A percentile compares a stretch with the other conserved stretches of the same genome.
Conservation (phyloP, 2,888 invertebrate genomes). For the Pocota personata region DNA sequence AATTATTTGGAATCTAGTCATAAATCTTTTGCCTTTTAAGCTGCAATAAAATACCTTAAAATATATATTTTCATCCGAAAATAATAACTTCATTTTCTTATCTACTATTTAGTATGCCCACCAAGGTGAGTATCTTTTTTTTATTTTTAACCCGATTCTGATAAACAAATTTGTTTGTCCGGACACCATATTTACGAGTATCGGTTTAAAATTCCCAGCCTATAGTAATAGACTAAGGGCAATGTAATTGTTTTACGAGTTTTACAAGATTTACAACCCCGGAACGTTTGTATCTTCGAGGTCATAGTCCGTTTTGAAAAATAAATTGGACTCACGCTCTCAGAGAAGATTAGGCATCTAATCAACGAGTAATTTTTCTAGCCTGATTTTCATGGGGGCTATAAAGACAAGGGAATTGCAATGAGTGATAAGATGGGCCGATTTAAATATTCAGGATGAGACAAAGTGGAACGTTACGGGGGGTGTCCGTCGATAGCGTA, state of each 20-base stretch:
- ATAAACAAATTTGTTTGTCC: neutral
- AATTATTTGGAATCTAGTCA: neutral
- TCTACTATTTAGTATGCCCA: neutral
- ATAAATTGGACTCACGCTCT: neutral
- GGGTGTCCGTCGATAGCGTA: neutral
- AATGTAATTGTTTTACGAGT: neutral
- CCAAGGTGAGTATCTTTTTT: neutral
- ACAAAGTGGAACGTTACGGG: neutral
- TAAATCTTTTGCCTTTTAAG: neutral
- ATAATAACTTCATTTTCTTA: conserved; percentile 1
- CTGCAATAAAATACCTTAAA: neutral
- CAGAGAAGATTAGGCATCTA: neutral
- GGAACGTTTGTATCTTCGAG: neutral
- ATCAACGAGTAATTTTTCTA: neutral
- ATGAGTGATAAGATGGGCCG: neutral
- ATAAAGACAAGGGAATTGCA: neutral
- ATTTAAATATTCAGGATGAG: neutral
- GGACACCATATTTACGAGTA: neutral
- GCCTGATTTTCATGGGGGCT: neutral
- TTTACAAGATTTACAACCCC: neutral
- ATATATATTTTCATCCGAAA: neutral
- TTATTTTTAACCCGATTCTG: neutral
- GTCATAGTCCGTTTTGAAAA: neutral
- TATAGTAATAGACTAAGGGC: neutral
- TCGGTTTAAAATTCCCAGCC: neutral